phyloP scores from a whole-genome alignment of 2,888 invertebrate species.

The Acanthosepion esculentum region DNA sequence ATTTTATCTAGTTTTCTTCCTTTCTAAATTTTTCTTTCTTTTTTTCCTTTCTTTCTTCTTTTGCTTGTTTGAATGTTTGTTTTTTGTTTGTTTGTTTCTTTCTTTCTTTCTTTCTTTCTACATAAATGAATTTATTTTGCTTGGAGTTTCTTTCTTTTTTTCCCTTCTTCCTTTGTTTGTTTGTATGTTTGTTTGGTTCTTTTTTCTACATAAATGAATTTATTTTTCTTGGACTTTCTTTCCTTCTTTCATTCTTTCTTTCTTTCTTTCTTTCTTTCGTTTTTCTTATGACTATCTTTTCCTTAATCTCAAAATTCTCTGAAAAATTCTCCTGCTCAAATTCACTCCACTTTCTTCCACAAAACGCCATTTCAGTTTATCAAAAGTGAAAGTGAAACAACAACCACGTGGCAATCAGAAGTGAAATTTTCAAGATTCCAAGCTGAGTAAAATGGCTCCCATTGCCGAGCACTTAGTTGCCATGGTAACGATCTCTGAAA shows the following conservation, averaged over 20 bases:
- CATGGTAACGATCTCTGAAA: conserved; percentile 33
- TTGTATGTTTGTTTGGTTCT: neutral
- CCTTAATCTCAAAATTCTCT: neutral
- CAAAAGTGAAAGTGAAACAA: neutral
- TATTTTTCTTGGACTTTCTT: neutral
- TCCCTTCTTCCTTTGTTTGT: neutral
- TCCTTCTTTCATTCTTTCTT: neutral
- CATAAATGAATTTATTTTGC: neutral
- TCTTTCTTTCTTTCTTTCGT: neutral
- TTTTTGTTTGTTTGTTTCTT: neutral
- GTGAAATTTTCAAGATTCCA: neutral
- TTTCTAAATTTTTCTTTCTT: too few relatives aligned
- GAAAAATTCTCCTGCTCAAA: neutral
- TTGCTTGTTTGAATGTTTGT: too few relatives aligned
- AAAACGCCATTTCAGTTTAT: neutral
- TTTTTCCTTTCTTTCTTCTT: too few relatives aligned
- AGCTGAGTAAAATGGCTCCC: conserved; percentile 17
- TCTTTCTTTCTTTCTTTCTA: neutral
- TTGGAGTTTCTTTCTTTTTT: neutral
- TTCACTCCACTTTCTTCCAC: neutral
- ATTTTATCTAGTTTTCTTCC: too few relatives aligned
- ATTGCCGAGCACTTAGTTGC: conserved; percentile 33
- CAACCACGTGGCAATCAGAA: neutral
- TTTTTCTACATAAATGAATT: neutral
- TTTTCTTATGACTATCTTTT: neutral